Evolutionary conservation across 2,888 invertebrate species (phyloP).

Genomic region (Xestia sexstrigata): DNA sequence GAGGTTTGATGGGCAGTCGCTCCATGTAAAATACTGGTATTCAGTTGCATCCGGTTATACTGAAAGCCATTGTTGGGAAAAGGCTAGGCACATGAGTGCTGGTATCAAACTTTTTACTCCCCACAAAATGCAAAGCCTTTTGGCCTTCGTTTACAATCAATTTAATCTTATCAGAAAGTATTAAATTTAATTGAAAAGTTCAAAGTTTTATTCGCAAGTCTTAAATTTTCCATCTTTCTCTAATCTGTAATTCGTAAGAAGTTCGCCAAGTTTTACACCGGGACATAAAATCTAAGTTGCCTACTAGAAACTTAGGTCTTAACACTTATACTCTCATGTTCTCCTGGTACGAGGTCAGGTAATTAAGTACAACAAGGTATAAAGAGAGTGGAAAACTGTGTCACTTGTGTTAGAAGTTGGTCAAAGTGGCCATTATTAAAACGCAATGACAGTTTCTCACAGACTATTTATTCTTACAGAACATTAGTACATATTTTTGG

Average conservation of each 20-base stretch:
- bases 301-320: constrained; percentile 11
- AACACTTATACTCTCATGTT: constrained; percentile 1
- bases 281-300: constrained; percentile 37
- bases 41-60: neutral
- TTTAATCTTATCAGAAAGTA: constrained; percentile 19
- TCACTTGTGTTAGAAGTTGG: neutral
- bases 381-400: neutral
- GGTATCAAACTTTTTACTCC: neutral
- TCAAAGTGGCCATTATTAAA: neutral
- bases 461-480: too few species aligned
- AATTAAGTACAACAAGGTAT: constrained; percentile 26
- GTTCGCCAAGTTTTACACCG: constrained; percentile 14
- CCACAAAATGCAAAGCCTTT: neutral
- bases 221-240: constrained; percentile 13
- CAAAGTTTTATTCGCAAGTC: neutral
- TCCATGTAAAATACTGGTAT: too few species aligned
- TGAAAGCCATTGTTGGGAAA: neutral
- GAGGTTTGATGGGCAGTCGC: too few species aligned
- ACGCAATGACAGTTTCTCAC: too few species aligned
- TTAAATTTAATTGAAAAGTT: constrained; percentile 24
- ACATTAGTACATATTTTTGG: too few species aligned
- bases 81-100: neutral
- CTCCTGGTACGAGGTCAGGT: constrained; percentile 23
- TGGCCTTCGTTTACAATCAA: neutral
- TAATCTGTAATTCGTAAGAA: neutral